Evolutionary conservation across 2,797 vertebrate species (phyloP).

Genomic region (Chromis chromis): DNA sequence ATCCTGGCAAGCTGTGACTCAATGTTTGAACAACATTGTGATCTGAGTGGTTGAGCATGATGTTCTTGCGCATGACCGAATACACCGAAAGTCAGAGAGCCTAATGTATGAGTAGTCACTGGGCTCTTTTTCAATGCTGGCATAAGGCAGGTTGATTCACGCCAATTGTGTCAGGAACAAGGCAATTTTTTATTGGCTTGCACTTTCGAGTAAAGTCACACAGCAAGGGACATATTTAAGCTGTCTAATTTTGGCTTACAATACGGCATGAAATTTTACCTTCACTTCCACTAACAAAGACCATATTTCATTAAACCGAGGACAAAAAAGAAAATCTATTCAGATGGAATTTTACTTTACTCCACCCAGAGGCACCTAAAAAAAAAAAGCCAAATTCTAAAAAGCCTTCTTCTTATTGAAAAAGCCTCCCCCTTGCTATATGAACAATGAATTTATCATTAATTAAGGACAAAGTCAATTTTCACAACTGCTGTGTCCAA

Average conservation of each 20-base stretch:
- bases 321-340: slow-evolving; percentile 1
- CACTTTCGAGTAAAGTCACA: slow-evolving; percentile 30
- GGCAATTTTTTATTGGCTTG: slow-evolving; percentile 20
- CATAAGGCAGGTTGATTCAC: slow-evolving; percentile 4
- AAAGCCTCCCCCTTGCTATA: not conserved
- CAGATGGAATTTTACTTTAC: slow-evolving; percentile 10
- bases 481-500: not conserved
- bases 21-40: slow-evolving; percentile 67
- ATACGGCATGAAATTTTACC: slow-evolving; percentile 1
- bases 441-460: slow-evolving; percentile 2
- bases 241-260: slow-evolving; percentile 2
- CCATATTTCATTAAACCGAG: slow-evolving; percentile 7
- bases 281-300: slow-evolving; percentile 12
- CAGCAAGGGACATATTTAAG: not conserved
- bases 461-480: slow-evolving; percentile 3
- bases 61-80: slow-evolving; percentile 44
- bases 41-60: slow-evolving; percentile 55
- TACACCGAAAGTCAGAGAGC: slow-evolving; percentile 15
- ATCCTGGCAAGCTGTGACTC: slow-evolving; percentile 53
- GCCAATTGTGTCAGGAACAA: slow-evolving; percentile 28
- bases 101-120: slow-evolving; percentile 23
- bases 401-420: not conserved
- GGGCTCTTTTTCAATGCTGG: slow-evolving; percentile 29
- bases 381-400: not conserved
- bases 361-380: not conserved